These are phyloP conservation scores for Auanema sp. DNA, from an alignment of 2,888 invertebrate species.

Conservation along the genomic window DNA sequence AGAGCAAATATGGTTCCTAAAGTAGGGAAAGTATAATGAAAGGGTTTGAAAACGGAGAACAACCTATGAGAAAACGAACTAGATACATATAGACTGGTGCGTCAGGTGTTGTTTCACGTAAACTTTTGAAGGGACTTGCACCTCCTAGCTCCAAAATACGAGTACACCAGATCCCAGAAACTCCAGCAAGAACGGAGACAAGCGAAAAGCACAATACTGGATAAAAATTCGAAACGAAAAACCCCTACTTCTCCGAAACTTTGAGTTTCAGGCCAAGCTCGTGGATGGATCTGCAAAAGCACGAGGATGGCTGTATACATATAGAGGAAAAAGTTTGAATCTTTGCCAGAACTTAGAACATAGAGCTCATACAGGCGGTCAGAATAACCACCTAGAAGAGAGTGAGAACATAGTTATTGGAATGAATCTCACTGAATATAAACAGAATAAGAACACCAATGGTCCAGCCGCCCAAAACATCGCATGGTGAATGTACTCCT, in stretches of 20 bases:
- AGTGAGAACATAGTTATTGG: neutral
- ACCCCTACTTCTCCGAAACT: constrained; percentile 32
- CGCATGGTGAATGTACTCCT: constrained; percentile 40
- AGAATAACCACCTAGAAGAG: constrained; percentile 23
- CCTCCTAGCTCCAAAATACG: constrained; percentile 19
- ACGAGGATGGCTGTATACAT: constrained; percentile 19
- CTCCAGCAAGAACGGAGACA: constrained; percentile 29
- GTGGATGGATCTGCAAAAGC: constrained; percentile 27
- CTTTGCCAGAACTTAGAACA: constrained; percentile 19
- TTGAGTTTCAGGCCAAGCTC: constrained; percentile 42
- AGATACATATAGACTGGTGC: constrained; percentile 15
- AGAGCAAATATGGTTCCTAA: constrained; percentile 23
- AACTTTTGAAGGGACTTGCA: constrained; percentile 14
- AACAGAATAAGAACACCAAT: constrained; percentile 34
- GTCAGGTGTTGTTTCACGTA: constrained; percentile 20
- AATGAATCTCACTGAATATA: constrained; percentile 22
- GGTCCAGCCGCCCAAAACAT: constrained; percentile 39
- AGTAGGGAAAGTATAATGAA: constrained; percentile 1
- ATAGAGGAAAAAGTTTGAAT: constrained; percentile 18
- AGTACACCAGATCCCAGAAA: constrained; percentile 26
- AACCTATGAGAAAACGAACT: constrained; percentile 25
- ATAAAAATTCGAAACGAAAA: neutral
- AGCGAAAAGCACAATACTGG: constrained; percentile 1
- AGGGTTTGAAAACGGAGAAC: neutral
- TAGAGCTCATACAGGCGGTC: constrained; percentile 26